Conservation (phyloP, 1,140 invertebrate species). For the Archegozetes longisetosus region DNA sequence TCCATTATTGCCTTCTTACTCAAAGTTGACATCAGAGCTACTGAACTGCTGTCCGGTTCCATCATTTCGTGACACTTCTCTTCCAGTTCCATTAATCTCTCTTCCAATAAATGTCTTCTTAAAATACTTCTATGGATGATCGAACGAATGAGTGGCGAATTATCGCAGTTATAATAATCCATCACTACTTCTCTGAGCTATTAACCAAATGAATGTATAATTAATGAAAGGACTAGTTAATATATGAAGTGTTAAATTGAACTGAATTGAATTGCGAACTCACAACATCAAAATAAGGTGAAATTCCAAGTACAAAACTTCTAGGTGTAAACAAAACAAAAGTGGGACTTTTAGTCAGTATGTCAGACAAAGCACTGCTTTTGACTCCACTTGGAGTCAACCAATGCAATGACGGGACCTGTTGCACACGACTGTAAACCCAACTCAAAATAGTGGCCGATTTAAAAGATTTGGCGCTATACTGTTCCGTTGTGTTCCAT, state of each 20-base stretch:
- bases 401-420: slow-evolving; percentile 19
- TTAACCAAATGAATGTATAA: slow-evolving; percentile 14
- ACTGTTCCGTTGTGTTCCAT: slow-evolving; percentile 17
- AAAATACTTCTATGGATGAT: slow-evolving; percentile 20
- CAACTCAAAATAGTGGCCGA: slow-evolving; percentile 8
- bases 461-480: slow-evolving; percentile 1
- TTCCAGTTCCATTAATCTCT: slow-evolving; percentile 19
- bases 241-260: slow-evolving; percentile 7
- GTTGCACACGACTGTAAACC: background rate
- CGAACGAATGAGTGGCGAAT: slow-evolving; percentile 17
- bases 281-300: slow-evolving; percentile 27
- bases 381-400: slow-evolving; percentile 27
- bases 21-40: background rate
- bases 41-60: background rate
- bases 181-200: slow-evolving; percentile 30
- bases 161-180: slow-evolving; percentile 26
- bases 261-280: slow-evolving; percentile 6
- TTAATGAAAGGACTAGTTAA: slow-evolving; percentile 10
- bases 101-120: slow-evolving; percentile 17
- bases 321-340: slow-evolving; percentile 27
- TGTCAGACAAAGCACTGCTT: slow-evolving; percentile 24
- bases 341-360: slow-evolving; percentile 25
- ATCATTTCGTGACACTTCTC: slow-evolving; percentile 19
- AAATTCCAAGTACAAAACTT: slow-evolving; percentile 23
- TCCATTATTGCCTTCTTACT: background rate